These are phyloP conservation scores for Acestrorhynchus altus DNA, from an alignment of 2,797 vertebrate genomes.

Conservation along the genomic window DNA sequence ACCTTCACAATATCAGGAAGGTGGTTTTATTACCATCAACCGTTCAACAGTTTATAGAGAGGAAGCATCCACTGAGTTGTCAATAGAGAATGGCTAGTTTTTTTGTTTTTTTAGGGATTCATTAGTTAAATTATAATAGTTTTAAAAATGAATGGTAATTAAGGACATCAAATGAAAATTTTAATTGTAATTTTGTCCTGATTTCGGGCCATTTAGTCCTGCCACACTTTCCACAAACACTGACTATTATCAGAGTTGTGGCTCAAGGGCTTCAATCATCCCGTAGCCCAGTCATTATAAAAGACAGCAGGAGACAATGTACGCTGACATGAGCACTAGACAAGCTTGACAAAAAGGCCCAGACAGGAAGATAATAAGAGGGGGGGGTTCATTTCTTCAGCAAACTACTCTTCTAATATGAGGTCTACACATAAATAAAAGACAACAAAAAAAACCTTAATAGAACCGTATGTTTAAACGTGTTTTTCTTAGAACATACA, in stretches of 20 bases:
- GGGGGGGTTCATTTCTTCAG: neutral
- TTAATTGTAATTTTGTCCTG: too few species aligned
- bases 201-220: neutral
- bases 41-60: too few species aligned
- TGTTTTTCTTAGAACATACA: neutral
- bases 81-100: too few species aligned
- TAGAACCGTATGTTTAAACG: too few species aligned
- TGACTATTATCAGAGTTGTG: neutral
- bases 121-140: too few species aligned
- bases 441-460: too few species aligned
- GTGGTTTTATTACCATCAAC: too few species aligned
- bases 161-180: too few species aligned
- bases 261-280: slow-evolving; percentile 6
- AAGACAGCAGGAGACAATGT: neutral
- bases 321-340: neutral
- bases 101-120: too few species aligned
- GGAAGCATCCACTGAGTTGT: too few species aligned
- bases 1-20: too few species aligned
- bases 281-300: neutral
- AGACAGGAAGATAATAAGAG: neutral
- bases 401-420: neutral
- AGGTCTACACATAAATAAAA: neutral
- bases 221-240: neutral
- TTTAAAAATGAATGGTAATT: too few species aligned
- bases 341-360: neutral